Evolutionary conservation across 2,113 vertebrate genomes (phyloP).

Genomic region (Alethe diademata): DNA sequence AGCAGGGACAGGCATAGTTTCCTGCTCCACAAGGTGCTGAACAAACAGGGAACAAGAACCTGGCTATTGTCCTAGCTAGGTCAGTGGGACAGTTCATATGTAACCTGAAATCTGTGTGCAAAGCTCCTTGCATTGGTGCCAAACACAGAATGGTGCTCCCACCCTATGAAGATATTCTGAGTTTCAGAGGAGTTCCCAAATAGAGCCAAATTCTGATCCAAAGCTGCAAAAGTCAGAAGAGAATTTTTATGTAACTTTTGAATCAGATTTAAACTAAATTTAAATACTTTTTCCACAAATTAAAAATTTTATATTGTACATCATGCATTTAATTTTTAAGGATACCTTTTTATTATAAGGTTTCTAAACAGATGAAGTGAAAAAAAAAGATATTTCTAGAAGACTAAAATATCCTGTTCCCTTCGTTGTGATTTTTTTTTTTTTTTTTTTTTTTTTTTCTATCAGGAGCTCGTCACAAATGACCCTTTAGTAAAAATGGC

Average conservation of each 20-base stretch:
- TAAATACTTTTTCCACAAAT: background rate
- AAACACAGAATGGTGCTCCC: background rate
- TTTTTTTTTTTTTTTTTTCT: background rate
- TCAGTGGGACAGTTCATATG: rapidly evolving
- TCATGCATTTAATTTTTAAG: background rate
- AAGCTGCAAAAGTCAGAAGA: background rate
- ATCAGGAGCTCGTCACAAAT: background rate
- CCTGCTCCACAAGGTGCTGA: background rate
- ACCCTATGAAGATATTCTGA: background rate
- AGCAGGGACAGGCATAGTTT: background rate
- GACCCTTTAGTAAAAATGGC: background rate
- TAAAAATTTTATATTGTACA: background rate
- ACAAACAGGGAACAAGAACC: background rate
- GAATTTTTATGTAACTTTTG: background rate
- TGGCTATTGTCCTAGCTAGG: background rate
- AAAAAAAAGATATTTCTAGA: background rate
- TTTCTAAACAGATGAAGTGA: background rate
- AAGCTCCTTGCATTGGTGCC: background rate
- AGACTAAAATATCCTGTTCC: background rate
- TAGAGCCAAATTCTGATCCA: background rate
- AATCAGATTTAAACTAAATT: background rate
- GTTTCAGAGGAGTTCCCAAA: background rate
- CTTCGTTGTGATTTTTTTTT: background rate
- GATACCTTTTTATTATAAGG: background rate
- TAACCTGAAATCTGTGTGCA: background rate